Conservation (phyloP, 2,113 vertebrate genomes). For the Vulpes vulpes region DNA sequence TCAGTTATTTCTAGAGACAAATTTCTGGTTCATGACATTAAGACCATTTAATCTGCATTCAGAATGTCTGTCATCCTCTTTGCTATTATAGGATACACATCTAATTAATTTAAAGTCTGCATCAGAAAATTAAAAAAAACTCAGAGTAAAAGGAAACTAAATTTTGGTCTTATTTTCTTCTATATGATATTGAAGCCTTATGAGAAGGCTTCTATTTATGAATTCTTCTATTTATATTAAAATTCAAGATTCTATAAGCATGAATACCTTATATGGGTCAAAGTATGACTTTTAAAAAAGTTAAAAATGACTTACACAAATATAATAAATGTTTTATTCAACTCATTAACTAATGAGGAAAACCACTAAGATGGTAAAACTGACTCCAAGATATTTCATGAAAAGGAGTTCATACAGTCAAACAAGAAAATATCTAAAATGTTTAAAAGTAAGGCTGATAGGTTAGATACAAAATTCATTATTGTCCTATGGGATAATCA, state of each 20-base stretch:
- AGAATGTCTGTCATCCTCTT: slow-evolving; percentile 12
- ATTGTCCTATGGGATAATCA: background rate
- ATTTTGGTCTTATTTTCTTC: slow-evolving; percentile 22
- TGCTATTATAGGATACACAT: background rate
- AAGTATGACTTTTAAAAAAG: background rate
- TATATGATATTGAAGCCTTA: background rate
- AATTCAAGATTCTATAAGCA: slow-evolving; percentile 11
- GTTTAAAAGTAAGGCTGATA: background rate
- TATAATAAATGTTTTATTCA: slow-evolving; percentile 36
- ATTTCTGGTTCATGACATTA: slow-evolving; percentile 18
- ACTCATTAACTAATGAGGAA: slow-evolving; percentile 28
- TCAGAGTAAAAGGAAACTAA: slow-evolving; percentile 4
- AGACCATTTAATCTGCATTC: slow-evolving; percentile 40
- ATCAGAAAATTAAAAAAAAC: slow-evolving; percentile 14
- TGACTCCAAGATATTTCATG: background rate
- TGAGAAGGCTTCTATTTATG: background rate
- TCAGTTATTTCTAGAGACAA: slow-evolving; percentile 53
- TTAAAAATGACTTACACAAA: slow-evolving; percentile 18
- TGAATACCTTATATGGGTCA: background rate
- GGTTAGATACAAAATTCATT: background rate
- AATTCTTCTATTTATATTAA: slow-evolving; percentile 29
- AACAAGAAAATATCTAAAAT: background rate
- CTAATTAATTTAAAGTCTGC: slow-evolving; percentile 40
- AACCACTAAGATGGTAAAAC: background rate
- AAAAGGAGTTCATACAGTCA: background rate